Evolutionary conservation across 2,113 vertebrate genomes (phyloP), one percentile per base, ranked within the genome.

Genomic region (Zonotrichia leucophrys): DNA sequence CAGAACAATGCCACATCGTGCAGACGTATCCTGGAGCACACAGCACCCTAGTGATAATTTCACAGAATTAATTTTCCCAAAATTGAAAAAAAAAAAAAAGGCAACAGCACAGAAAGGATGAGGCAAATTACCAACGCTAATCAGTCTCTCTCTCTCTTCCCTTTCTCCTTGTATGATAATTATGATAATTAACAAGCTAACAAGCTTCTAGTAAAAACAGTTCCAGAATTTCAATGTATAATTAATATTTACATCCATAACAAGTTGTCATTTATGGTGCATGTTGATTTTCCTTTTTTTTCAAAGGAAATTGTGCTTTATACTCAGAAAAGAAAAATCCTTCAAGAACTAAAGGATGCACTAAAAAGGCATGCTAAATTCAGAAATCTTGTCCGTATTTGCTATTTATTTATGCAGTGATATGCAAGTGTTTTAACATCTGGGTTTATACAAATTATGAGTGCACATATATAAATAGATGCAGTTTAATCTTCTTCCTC

Each of bases 211-310:
- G 96, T 96, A 97, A 95, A 97, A 97, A 95, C 96, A 93, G 94
- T 96, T 96, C 91, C 96, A 96, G 94, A 93, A 97, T 95, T 95
- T 97, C 95, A 94, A 96, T 95, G 92, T 95, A 94, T 97, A 96
- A 96, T 97, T 96, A 96, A 97, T 97, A 95, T 97, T 97, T 97
- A 97, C 94, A 79, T 96, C 94, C 86, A 95, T 97, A 96, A 89
- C 96, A 96, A 92, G 94, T 95, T 96, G 95, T 92, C 97, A 93
- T 89, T 94, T 96, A 94, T 85, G 68, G 85, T 73, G 83, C 63
- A 79, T 83, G 84, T 87, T 96, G 90, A 90, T 95, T 95, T 87
- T 89, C 63, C 41, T 41, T 42, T 81, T 88, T 60, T 94, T 95
- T 81, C 68, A 93, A 89, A 92, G 90, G 78, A 78, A 84, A 69